A percentile compares a stretch with the other conserved stretches of the same genome.
phyloP scores from a whole-genome alignment of 2,797 vertebrate species.

The Arctocebus calabarensis region DNA sequence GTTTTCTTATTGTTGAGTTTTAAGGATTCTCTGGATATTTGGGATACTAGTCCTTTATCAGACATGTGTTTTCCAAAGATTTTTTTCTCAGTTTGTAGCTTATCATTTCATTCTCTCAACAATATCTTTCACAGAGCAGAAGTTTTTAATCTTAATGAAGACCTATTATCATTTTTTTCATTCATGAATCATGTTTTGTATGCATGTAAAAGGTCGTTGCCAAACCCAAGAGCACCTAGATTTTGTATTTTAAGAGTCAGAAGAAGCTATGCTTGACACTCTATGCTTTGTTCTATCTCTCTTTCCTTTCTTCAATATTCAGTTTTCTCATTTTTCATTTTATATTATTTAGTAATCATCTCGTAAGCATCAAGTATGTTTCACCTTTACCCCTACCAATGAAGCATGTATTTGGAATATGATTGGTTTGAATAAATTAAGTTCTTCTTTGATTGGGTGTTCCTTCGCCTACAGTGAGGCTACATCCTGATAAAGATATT shows the following conservation, averaged over 20 bases:
- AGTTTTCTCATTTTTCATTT: conserved; percentile 32
- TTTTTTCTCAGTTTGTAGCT: not conserved
- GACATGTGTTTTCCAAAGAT: not conserved
- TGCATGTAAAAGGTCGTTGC: not conserved
- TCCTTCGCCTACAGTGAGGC: not conserved
- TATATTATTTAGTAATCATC: not conserved
- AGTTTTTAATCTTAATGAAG: conserved; percentile 9
- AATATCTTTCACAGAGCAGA: conserved; percentile 16
- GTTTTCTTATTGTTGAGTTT: not conserved
- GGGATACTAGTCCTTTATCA: not conserved
- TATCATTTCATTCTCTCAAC: not conserved
- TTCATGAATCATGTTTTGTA: not conserved
- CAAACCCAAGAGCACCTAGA: not conserved
- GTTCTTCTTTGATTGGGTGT: not conserved
- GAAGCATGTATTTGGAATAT: not conserved
- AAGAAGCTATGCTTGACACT: not conserved
- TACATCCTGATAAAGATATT: not conserved
- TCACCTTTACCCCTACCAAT: not conserved
- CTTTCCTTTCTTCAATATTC: not conserved
- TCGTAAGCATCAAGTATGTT: not conserved
- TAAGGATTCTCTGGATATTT: not conserved
- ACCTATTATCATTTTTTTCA: not conserved
- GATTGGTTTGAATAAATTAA: not conserved
- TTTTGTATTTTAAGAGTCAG: not conserved
- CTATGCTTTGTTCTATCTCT: not conserved